Evolutionary conservation across 2,113 vertebrate species (phyloP).

Genomic region (Brachyistius frenatus): DNA sequence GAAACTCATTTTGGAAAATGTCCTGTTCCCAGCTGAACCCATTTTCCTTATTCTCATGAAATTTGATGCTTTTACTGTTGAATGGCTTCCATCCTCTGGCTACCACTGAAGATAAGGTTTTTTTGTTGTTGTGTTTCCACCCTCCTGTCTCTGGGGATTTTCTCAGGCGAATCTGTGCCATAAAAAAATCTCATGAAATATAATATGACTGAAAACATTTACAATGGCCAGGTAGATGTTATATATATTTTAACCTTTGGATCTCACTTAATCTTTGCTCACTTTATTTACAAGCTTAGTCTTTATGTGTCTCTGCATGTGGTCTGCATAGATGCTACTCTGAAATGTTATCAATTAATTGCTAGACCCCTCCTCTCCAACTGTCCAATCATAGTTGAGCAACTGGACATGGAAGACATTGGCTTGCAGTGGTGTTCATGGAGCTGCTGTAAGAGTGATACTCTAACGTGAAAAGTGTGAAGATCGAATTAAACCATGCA

Average conservation of each 20-base stretch:
- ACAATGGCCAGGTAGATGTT: too few relatives aligned
- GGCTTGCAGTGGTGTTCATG: too few relatives aligned
- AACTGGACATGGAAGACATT: neutral
- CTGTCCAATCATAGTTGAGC: neutral
- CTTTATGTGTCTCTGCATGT: neutral
- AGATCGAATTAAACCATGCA: neutral
- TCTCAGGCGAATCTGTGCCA: neutral
- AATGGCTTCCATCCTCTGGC: slow-evolving; percentile 35
- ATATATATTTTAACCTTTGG: neutral
- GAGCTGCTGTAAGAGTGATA: too few relatives aligned
- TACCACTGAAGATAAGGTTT: slow-evolving; percentile 22
- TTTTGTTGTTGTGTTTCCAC: slow-evolving; percentile 33
- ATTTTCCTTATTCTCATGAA: slow-evolving; percentile 45
- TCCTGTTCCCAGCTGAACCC: slow-evolving; percentile 20
- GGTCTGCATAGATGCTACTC: neutral
- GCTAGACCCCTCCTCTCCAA: neutral
- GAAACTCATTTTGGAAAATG: slow-evolving; percentile 39
- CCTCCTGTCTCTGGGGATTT: neutral
- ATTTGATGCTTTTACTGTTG: slow-evolving; percentile 21
- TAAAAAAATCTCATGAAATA: neutral
- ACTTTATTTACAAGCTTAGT: neutral
- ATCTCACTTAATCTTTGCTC: neutral
- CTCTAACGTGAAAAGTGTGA: too few relatives aligned
- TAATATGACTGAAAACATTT: slow-evolving; percentile 12
- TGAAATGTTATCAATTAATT: neutral